Base-by-base conservation (phyloP, 2,113 vertebrate species). In the Gadus macrocephalus region DNA sequence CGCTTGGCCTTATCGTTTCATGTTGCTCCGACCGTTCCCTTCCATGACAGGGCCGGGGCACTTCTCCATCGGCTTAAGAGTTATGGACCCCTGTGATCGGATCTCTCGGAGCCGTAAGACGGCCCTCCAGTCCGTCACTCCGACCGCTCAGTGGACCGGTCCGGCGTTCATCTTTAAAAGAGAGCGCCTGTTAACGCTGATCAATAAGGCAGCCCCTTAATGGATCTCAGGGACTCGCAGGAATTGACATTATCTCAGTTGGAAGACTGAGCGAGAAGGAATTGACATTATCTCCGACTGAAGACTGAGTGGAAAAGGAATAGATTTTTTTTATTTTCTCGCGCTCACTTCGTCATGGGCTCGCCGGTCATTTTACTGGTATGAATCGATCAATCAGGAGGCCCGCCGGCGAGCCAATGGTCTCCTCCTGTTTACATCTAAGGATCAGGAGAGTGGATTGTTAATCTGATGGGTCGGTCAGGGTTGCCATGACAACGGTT, bases 171-270 rank as follows among this genome's bases (percentile, higher is more conserved):
- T 80, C 81, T 73, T 78, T 79, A 87, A 85, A 85, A 74, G 74
- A 88, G 74, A 42, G 27, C 72, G 25, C 76, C 80, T 73, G 82
- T 85, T 89, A 88, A 90, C 77, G 84, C 85, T 74, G 85, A 87
- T 91, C 89, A 90, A 91, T 92, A 90, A 89, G 87, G 81, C 76
- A 83, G 68, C 53, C 56, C 56, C 86, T 86, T 88, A 87, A 88
- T 87, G 78, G 83, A 87, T 88, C 87, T 86, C 75, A 88, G 79
- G 69, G 63, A 75, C 83, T 78, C 73, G 79, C 72, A 87, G 82
- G 78, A 84, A 88, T 82, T 78, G 75, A 82, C 73, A 78, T 84
- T 78, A 81, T 83, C 76, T 83, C 80, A 56, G 67, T 77, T 82
- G 75, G 80, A 85, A 83, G 79, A 78, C 80, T 78, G 77, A 79